Evolutionary conservation across 2,113 vertebrate genomes (phyloP), one percentile per base, ranked within the genome.

Genomic region (Prochilodus magdalenae): DNA sequence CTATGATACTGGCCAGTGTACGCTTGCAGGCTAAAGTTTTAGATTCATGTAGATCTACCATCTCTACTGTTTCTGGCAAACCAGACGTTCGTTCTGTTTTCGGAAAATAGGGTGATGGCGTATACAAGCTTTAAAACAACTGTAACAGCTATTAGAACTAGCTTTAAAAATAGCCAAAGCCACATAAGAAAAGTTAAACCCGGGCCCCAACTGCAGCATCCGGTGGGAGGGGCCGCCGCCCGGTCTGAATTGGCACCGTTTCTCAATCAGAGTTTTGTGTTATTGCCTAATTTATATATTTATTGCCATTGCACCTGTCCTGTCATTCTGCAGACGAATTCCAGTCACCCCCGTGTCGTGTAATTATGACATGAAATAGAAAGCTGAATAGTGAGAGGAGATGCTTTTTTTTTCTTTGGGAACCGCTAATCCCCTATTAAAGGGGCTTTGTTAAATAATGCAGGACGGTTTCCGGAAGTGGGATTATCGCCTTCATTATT

Each of bases 391-490:
- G 92, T 93, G 93, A 91, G 93, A 93, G 92, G 95, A 93, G 93
- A 67, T 74, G 70, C 94, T 93, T 95, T 93, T 95, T 93, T 95
- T 93, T 95, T 92, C 95, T 91, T 94, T 93, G 95, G 94, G 95
- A 93, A 96, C 94, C 80, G 90, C 96, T 99, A 98, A 99, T 98
- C 98, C 97, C 94, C 95, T 94, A 96, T 97, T 97, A 97, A 98
- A 97, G 96, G 94, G 93, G 93, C 95, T 96, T 96, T 95, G 94
- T 97, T 96, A 96, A 97, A 98, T 96, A 98, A 97, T 96, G 97
- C 96, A 95, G 93, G 95, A 96, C 94, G 96, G 94, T 99, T 97
- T 99, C 97, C 96, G 96, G 96, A 98, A 99, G 96, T 97, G 93
- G 97, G 96, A 98, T 98, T 98, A 98, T 92, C 93, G 91, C 94